Base-by-base conservation (phyloP, 2,113 vertebrate species). In the Oxyura jamaicensis region DNA sequence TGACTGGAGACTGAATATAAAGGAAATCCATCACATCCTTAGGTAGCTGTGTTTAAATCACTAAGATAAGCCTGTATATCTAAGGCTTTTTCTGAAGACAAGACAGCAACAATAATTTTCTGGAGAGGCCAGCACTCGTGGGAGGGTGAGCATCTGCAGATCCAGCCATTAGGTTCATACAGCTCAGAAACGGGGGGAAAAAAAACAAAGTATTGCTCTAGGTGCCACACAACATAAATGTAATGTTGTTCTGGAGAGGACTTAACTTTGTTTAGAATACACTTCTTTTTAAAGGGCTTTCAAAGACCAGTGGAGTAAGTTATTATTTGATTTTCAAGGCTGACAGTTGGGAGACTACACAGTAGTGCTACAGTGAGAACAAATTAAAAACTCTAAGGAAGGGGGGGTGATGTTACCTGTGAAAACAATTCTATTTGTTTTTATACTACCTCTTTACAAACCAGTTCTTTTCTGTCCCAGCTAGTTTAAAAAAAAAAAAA, bases 1-100 rank as follows among this genome's bases (percentile, higher is more conserved):
- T 65, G 72, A 1, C 90, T 83, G 72, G 39, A n/a, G 79, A 50
- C 86, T 88, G 85, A 79, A 42, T 53, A 63, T 53, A 68, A 3
- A 83, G 83, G 79, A 91, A 95, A 95, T 93, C 95, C 90, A 78
- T 94, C 93, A 68, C 76, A 48, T 69, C 88, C 93, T 62, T 5
- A 84, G 93, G 93, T 93, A 93, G 92, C 92, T 29, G 90, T 6
- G 93, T 33, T 91, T 96, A 96, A 96, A 95, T 95, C 95, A 96
- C 92, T 10, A 18, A 94, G 95, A 97, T 94, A 94, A 97, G 88
- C 65, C 65, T 21, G 29, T 44, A 75, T 86, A 68, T 90, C 90
- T 86, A 0, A 96, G 80, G 66, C 39, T 94, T 60, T 46, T 86
- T 73, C 69, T 66, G 73, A 13, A 90, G 72, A 83, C 75, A 74